Evolutionary conservation across 2,797 vertebrate species (phyloP).

Genomic region (Melanotaenia parkinsoni): DNA sequence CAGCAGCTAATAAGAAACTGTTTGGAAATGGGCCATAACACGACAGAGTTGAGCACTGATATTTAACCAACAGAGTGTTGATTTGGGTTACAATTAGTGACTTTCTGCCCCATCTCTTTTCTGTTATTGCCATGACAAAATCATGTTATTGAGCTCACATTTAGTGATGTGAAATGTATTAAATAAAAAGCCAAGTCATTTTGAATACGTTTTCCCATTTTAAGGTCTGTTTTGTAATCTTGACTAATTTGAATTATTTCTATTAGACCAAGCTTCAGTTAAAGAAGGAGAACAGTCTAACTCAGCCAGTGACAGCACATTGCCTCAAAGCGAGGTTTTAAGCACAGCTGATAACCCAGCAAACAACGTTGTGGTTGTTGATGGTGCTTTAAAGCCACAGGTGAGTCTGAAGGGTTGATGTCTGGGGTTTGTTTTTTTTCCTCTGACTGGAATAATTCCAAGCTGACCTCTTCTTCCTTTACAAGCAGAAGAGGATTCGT

Average conservation of each 20-base stretch:
- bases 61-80: too few species aligned
- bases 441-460: neutral
- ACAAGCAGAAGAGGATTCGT: conserved; percentile 23
- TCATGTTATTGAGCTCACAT: neutral
- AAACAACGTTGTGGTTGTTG: conserved; percentile 75
- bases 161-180: neutral
- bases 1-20: too few species aligned
- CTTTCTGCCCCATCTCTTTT: neutral
- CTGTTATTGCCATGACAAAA: neutral
- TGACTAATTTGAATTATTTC: neutral
- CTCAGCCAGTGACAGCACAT: neutral
- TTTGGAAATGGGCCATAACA: neutral
- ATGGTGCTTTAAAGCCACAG: conserved; percentile 78
- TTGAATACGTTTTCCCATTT: neutral
- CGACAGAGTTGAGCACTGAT: neutral
- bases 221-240: neutral
- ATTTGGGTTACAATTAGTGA: too few species aligned
- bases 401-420: conserved; percentile 57
- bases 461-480: neutral
- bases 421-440: neutral
- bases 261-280: conserved; percentile 21
- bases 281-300: conserved; percentile 12
- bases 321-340: neutral
- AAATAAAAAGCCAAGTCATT: neutral
- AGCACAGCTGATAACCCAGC: conserved; percentile 31